Evolutionary conservation across 2,113 vertebrate species (phyloP).

Genomic region (Lonchura striata): DNA sequence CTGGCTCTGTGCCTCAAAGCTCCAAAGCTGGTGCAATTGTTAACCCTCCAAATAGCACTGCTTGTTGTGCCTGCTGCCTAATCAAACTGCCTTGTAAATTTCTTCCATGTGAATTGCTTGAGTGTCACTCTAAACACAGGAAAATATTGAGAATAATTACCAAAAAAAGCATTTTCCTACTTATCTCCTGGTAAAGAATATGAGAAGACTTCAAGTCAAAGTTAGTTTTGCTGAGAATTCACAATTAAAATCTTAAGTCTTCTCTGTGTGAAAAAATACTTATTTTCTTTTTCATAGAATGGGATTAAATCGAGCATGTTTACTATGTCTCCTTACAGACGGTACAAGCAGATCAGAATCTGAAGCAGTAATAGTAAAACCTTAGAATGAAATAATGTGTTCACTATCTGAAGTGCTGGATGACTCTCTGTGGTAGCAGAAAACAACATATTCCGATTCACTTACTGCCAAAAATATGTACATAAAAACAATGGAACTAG

Average conservation of each 20-base stretch:
- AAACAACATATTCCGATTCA: conserved; percentile 39
- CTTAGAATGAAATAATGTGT: conserved; percentile 29
- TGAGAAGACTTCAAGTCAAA: background rate
- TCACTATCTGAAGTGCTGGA: conserved; percentile 35
- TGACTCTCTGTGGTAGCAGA: conserved; percentile 48
- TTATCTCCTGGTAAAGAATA: background rate
- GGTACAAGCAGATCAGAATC: background rate
- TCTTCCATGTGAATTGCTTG: background rate
- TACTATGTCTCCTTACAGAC: conserved; percentile 6
- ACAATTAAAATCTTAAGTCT: conserved; percentile 28
- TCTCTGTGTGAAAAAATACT: conserved; percentile 13
- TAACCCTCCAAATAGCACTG: background rate
- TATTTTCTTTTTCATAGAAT: conserved; percentile 8
- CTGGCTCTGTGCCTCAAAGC: background rate
- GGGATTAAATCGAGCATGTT: background rate
- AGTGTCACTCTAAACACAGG: background rate
- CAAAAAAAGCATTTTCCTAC: background rate
- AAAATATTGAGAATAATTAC: background rate
- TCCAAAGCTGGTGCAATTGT: background rate
- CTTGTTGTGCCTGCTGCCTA: background rate
- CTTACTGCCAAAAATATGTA: conserved; percentile 36
- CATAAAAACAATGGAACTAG: conserved; percentile 42
- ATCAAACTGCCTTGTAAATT: background rate
- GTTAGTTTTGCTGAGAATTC: conserved; percentile 14
- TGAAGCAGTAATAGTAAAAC: conserved; percentile 35